A percentile compares a stretch with the other conserved stretches of the same genome.
Evolutionary conservation across 1,140 invertebrate genomes (phyloP).

Genomic region (Laupala kohalensis): DNA sequence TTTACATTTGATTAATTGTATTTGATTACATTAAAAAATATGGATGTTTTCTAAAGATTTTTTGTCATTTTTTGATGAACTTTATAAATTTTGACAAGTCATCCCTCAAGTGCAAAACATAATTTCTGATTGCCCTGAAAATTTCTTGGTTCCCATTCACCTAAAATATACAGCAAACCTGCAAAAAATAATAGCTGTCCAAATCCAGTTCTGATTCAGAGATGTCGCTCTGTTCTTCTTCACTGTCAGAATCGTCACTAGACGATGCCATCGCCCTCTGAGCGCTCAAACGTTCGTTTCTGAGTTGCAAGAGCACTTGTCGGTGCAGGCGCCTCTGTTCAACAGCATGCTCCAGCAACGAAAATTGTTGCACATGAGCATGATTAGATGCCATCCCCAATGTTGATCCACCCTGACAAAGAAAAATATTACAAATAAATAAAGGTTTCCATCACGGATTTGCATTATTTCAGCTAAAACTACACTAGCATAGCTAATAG

Average conservation of each 20-base stretch:
- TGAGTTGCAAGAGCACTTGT: slow-evolving; percentile 28
- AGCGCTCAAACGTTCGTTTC: slow-evolving; percentile 17
- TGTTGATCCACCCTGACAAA: slow-evolving; percentile 70
- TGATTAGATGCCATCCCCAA: slow-evolving; percentile 89
- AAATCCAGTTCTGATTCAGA: slow-evolving; percentile 75
- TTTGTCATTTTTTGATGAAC: too few relatives aligned
- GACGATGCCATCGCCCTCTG: slow-evolving; percentile 28
- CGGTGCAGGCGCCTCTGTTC: slow-evolving; percentile 77
- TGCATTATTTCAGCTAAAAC: too few relatives aligned
- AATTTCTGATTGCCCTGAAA: too few relatives aligned
- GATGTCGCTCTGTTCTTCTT: slow-evolving; percentile 63
- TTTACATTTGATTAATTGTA: too few relatives aligned
- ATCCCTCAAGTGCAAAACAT: too few relatives aligned
- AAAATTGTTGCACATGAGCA: slow-evolving; percentile 58
- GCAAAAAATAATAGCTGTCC: slow-evolving; percentile 85
- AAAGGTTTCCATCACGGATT: too few relatives aligned
- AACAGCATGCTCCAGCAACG: slow-evolving; percentile 68
- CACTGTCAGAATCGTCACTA: slow-evolving; percentile 56
- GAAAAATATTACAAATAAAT: too few relatives aligned
- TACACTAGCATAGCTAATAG: too few relatives aligned
- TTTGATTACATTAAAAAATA: too few relatives aligned
- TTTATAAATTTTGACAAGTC: too few relatives aligned
- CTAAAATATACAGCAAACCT: slow-evolving; percentile 16
- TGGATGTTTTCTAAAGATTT: too few relatives aligned
- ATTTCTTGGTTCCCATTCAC: background rate